Conservation (phyloP, 35 echinoderm and acorn worm genomes). For the Apostichopus californicus region DNA sequence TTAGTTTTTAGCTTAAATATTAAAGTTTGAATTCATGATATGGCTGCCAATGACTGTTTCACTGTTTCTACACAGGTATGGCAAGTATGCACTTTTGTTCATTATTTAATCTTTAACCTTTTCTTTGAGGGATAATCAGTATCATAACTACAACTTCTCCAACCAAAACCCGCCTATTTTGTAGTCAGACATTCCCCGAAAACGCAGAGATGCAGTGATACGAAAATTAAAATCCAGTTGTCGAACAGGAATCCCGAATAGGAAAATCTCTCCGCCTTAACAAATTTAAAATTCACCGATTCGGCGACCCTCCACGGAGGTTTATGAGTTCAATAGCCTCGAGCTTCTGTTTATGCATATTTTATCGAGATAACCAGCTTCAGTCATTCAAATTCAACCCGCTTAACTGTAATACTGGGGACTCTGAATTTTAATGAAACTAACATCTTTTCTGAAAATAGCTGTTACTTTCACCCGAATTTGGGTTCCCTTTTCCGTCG, state of each 20-base stretch:
- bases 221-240: neutral
- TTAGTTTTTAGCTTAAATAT: too few relatives aligned
- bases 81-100: constrained; percentile 9
- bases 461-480: neutral
- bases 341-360: neutral
- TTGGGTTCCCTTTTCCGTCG: neutral
- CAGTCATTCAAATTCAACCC: neutral
- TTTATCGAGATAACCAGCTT: neutral
- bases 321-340: constrained; percentile 13
- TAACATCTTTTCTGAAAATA: neutral
- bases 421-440: neutral
- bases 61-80: constrained; percentile 21
- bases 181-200: neutral
- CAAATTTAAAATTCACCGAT: neutral
- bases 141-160: neutral
- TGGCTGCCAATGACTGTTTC: neutral
- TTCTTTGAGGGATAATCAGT: neutral
- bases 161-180: neutral
- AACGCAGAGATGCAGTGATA: neutral
- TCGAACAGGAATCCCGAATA: neutral
- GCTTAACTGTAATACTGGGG: neutral
- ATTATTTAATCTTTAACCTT: constrained; percentile 6
- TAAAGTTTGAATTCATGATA: neutral
- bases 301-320: neutral
- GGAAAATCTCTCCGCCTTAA: neutral